Base-by-base conservation (phyloP, 1,140 invertebrate species). In the Apis florea region DNA sequence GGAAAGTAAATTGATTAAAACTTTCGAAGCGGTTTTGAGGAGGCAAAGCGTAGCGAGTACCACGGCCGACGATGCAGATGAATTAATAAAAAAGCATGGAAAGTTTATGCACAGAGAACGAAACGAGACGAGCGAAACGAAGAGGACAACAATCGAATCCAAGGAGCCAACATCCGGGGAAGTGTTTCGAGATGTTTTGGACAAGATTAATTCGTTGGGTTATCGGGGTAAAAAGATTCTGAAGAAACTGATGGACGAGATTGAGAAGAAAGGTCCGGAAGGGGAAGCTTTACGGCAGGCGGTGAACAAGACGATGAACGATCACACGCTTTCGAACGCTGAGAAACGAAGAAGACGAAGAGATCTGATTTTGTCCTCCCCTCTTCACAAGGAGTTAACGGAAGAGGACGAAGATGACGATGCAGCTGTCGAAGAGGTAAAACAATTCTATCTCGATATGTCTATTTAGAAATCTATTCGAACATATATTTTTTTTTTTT, bases 361-460 rank as follows among this genome's bases (percentile, higher is more conserved):
- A n/a, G 91, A 93, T 56, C 59, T 94, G 85, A 69, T 93, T 79
- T 75, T 94, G 89, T 80, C 88, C 75, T 89, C 93, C 84, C 91
- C 91, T 86, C 69, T 95, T 31, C 78, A 90, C 49, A 90, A 91
- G 24, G 83, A 94, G 51, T 85, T 95, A 2, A 95, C 94, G 66
- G 92, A 94, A 83, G 93, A 96, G 56, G 96, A 96, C 69, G 95
- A 95, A 77, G 94, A 95, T 0, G 94, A 94, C 59, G 94, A 96
- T 86, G 93, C 93, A 53, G 95, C 94, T 2, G 89, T 95, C 58
- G 96, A 96, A 91, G 95, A 96, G 90, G 95, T 96, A 90, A 40
- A 51, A 31, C 49, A 47, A 63, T 9, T 26, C n/a, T 63, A 0
- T 51, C 53, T 19, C 26, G 24, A 61, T 26, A 61, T 15, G 21